Conservation (phyloP, 2,113 vertebrate species). For the Ardeotis arabs region DNA sequence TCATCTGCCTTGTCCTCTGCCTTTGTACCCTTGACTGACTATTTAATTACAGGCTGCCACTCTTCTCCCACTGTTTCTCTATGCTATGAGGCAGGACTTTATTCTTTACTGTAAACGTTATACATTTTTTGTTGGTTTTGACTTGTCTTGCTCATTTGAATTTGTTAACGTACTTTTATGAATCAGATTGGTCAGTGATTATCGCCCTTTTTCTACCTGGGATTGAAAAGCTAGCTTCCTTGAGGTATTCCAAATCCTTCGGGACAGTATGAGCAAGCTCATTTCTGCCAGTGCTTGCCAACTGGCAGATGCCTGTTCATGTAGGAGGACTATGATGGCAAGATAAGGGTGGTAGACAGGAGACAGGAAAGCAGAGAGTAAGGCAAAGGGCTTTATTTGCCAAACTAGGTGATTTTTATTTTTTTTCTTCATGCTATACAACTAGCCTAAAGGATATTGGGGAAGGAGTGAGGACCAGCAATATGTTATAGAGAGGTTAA, state of each 20-base stretch:
- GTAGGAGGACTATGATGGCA: not conserved
- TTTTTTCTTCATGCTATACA: not conserved
- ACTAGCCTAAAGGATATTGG: not conserved
- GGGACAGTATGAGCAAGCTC: not conserved
- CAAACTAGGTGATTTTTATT: not conserved
- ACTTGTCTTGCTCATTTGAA: not conserved
- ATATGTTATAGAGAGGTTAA: not conserved
- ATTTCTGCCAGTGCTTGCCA: not conserved
- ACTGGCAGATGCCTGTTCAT: not conserved
- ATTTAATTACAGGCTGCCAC: not conserved
- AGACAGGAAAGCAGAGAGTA: not conserved
- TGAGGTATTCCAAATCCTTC: not conserved
- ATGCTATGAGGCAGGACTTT: not conserved
- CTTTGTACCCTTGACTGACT: not conserved
- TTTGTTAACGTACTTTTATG: not conserved
- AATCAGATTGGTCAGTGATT: not conserved
- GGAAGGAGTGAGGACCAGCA: not conserved
- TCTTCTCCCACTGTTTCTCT: not conserved
- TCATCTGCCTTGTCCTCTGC: not conserved
- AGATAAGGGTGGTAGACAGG: not conserved
- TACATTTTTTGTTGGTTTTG: not conserved
- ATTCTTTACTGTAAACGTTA: not conserved
- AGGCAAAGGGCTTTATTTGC: not conserved
- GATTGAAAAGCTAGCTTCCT: not conserved
- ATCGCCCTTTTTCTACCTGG: not conserved